Base-by-base conservation (phyloP, 2,113 vertebrate genomes). In the cattle (Bos taurus) region DNA sequence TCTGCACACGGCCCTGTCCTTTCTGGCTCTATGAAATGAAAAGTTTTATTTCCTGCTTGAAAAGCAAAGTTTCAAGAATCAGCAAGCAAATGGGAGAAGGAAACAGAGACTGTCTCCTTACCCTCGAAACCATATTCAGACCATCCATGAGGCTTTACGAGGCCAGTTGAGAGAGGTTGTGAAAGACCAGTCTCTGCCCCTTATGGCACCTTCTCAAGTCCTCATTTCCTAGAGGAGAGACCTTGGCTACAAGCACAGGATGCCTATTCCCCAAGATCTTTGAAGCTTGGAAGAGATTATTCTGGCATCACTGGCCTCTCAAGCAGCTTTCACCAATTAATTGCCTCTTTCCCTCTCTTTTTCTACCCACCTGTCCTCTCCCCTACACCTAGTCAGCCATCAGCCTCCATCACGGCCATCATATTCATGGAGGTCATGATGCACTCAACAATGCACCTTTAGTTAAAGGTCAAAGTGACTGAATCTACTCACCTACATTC, bases 21-120 rank as follows among this genome's bases (percentile, higher is more conserved):
- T 67, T 43, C 54, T 50, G 17, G 9, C 59, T 57, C 25, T 67
- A 5, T 67, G 59, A 94, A 87, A 93, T 60, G 25, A 91, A 95
- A 96, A 8, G 4, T 33, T 96, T 33, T 28, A 52, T 56, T 23
- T 28, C 43, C 33, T 78, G 48, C 78, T 83, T 96, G 16, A 52
- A 81, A 40, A 83, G 40, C 87, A 11, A 57, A 5, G 12, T 54
- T 84, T 74, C 33, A 81, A 86, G 30, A 80, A 84, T 88, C 88
- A 91, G 2, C 13, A n/a, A 59, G 81, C 15, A 82, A 84, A 16
- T 23, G 7, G 12, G 33, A 80, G 17, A 83, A 28, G 9, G 43
- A 4, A 86, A 59, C 11, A 62, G 28, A 30, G 2, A 40, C 13
- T 19, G 1, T 57, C 33, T 46, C 26, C 7, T 50, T n/a, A 62